These are phyloP conservation scores for Peromyscus eremicus DNA, from an alignment of 2,797 vertebrate species.

Conservation along the genomic window DNA sequence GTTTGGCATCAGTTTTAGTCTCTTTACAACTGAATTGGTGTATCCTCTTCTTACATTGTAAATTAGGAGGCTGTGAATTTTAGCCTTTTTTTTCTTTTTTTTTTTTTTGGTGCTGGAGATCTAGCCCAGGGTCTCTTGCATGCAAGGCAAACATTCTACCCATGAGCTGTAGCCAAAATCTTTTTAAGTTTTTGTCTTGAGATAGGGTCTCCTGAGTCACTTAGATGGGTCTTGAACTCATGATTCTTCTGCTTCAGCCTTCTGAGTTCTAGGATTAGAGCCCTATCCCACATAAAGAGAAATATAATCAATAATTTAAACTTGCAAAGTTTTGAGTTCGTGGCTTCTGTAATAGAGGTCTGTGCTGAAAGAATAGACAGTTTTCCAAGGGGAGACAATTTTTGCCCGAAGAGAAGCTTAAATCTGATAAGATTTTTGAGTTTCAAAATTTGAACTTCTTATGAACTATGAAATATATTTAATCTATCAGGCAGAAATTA, in stretches of 20 bases:
- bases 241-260: neutral
- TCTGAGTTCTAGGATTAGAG: neutral
- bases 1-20: too few species aligned
- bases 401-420: neutral
- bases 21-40: neutral
- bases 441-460: neutral
- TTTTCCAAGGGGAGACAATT: neutral
- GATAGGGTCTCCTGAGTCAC: neutral
- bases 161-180: neutral
- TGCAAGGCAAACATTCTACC: neutral
- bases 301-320: neutral
- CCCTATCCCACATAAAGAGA: neutral
- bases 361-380: neutral
- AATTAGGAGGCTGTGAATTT: constrained; percentile 46
- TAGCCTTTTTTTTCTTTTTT: neutral
- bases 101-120: neutral
- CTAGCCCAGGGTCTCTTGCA: neutral
- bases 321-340: neutral
- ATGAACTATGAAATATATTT: neutral
- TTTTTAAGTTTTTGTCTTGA: neutral
- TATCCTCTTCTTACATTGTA: constrained; percentile 42
- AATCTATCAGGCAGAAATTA: neutral
- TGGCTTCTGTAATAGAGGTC: neutral
- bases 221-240: neutral
- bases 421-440: neutral